These are phyloP conservation scores for Lochmaea crataegi DNA, from an alignment of 2,888 invertebrate genomes.

Conservation along the genomic window DNA sequence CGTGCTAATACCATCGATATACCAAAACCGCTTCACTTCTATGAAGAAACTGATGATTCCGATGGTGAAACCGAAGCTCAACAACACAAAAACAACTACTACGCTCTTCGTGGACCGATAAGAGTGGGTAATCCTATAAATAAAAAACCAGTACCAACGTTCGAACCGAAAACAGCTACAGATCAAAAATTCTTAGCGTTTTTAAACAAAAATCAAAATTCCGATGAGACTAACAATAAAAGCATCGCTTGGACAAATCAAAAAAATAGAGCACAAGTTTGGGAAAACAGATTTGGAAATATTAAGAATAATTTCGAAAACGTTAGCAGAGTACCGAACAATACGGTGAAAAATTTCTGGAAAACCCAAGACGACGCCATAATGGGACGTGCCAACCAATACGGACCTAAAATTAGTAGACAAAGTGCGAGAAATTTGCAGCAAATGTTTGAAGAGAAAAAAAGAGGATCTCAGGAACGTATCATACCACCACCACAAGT, in stretches of 20 bases:
- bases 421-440: slow-evolving; percentile 60
- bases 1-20: slow-evolving; percentile 91
- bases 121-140: slow-evolving; percentile 66
- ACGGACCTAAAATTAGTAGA: slow-evolving; percentile 62
- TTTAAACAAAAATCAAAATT: slow-evolving; percentile 76
- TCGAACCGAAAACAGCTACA: slow-evolving; percentile 86
- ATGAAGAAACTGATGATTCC: slow-evolving; percentile 59
- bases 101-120: slow-evolving; percentile 71
- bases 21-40: slow-evolving; percentile 73
- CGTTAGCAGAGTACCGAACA: slow-evolving; percentile 60
- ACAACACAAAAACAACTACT: slow-evolving; percentile 60
- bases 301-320: slow-evolving; percentile 86
- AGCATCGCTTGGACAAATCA: slow-evolving; percentile 55
- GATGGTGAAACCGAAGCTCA: slow-evolving; percentile 59
- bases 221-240: slow-evolving; percentile 14
- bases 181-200: slow-evolving; percentile 87
- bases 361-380: slow-evolving; percentile 70
- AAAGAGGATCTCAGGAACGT: slow-evolving; percentile 56
- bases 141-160: slow-evolving; percentile 68
- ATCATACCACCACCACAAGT: background rate
- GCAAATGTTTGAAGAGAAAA: slow-evolving; percentile 63
- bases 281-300: slow-evolving; percentile 86
- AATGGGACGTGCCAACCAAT: slow-evolving; percentile 54
- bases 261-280: slow-evolving; percentile 66
- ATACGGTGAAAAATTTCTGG: slow-evolving; percentile 73